Evolutionary conservation across 2,113 vertebrate genomes (phyloP).

Genomic region (Colaptes auratus): DNA sequence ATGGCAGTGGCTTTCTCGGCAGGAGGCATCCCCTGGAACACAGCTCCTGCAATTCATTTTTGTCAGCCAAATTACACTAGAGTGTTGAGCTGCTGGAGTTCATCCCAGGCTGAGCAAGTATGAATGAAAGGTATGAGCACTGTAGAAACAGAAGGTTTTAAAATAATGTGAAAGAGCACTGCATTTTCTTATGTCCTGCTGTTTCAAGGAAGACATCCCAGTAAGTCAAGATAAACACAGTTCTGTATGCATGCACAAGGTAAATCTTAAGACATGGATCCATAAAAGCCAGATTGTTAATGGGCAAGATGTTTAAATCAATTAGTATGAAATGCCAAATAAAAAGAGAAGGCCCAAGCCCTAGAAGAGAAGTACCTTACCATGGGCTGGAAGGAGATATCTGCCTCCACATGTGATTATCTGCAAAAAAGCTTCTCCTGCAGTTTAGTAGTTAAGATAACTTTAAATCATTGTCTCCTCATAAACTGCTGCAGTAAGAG

Average conservation of each 20-base stretch:
- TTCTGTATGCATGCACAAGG: neutral
- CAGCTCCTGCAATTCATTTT: constrained; percentile 29
- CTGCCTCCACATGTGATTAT: neutral
- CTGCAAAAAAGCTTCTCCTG: neutral
- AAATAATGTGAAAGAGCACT: neutral
- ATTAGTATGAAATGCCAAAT: neutral
- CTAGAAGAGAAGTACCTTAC: neutral
- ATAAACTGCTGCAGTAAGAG: neutral
- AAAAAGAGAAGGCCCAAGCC: neutral
- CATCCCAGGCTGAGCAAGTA: neutral
- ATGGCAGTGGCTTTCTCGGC: neutral
- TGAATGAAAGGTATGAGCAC: constrained; percentile 30
- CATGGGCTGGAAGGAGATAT: accelerated
- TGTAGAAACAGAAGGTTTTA: neutral
- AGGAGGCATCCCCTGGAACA: neutral
- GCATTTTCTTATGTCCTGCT: neutral
- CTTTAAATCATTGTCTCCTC: neutral
- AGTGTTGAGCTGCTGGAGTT: constrained; percentile 12
- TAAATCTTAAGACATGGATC: neutral
- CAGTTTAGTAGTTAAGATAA: neutral
- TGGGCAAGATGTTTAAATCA: neutral
- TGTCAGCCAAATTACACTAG: neutral
- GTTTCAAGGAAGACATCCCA: neutral
- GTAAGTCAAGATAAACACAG: neutral
- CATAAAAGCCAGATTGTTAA: neutral